Percentiles rank a stretch among this genome's conserved stretches.
Conservation (phyloP, 2,113 vertebrate genomes). For the Tychaedon coryphoeus region DNA sequence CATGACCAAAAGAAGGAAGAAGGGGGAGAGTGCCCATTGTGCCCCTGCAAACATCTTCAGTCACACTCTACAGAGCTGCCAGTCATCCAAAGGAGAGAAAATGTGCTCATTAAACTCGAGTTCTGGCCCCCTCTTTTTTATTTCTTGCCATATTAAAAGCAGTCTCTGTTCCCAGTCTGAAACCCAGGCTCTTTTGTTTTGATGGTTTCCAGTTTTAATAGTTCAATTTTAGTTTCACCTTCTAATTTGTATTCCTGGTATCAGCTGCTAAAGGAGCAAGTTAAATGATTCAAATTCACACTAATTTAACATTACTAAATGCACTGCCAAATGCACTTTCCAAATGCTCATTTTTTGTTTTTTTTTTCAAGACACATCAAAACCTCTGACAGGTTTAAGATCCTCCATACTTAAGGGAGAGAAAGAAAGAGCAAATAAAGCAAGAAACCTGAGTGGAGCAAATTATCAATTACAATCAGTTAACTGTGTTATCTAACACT, state of each 20-base stretch:
- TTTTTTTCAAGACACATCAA: conserved; percentile 46
- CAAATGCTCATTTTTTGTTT: not conserved
- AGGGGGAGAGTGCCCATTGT: not conserved
- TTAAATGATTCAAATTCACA: conserved; percentile 70
- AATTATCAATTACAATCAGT: conserved; percentile 63
- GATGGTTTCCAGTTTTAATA: conserved; percentile 42
- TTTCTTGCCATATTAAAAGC: conserved; percentile 41
- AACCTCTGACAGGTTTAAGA: conserved; percentile 39
- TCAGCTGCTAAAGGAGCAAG: conserved; percentile 65
- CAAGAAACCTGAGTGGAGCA: conserved; percentile 40
- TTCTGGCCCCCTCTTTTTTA: conserved; percentile 25
- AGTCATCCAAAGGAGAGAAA: not conserved
- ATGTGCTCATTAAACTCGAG: conserved; percentile 21
- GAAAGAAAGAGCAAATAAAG: conserved; percentile 43
- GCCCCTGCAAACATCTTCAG: not conserved
- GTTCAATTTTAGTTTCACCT: conserved; percentile 58
- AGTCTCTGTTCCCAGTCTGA: conserved; percentile 33
- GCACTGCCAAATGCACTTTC: conserved; percentile 51
- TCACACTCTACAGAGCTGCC: conserved; percentile 5
- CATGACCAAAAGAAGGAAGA: not conserved
- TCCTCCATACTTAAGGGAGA: conserved; percentile 15
- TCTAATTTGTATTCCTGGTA: conserved; percentile 61
- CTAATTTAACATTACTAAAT: conserved; percentile 63
- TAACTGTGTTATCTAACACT: conserved; percentile 36
- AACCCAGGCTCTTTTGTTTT: conserved; percentile 49